Evolutionary conservation across 2,888 invertebrate species (phyloP), one percentile per base, ranked within the genome.

Genomic region (Acleris laterana): DNA sequence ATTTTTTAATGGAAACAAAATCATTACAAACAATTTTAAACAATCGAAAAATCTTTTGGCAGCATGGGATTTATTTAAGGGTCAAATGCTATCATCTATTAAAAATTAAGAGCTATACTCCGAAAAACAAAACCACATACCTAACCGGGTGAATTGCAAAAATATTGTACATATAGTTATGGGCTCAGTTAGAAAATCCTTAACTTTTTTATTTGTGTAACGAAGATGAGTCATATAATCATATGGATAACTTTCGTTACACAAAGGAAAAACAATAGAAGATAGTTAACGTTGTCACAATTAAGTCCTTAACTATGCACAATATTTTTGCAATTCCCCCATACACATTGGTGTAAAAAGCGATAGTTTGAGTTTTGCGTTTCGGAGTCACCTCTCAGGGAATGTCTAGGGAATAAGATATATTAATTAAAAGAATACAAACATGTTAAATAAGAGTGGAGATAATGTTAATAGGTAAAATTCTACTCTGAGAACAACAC

Each of bases 361-460:
- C n/a, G 46, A 17, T 17, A n/a, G 46, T n/a, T n/a, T 17, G 46
- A 46, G 17, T 46, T 55, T 42, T 4, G 55, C 20, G 7, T 5
- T 46, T 46, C 46, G 5, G 46, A 55, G 46, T 38, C 13, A 17
- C 17, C 46, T n/a, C n/a, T 17, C 42, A 60, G 67, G 70, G 70
- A 71, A 71, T 71, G 70, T 71, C 60, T 68, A 58, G 66, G 69
- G 63, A 59, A 69, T 60, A 58, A 63, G 52, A 52, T 59, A 59
- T 46, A 60, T 58, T 51, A 28, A 52, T 50, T 42, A 57, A 63
- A 66, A 59, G 20, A 20, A 59, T 59, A 59, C 49, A 20, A 49
- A 59, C 58, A 49, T 50, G 11, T 48, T 58, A 20, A 59, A 32
- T 49, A 16, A 28, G 49, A 59, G 58, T 59, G 58, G 58, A 59